These are phyloP conservation scores for Leptatherina wallacei DNA, from an alignment of 2,797 vertebrate genomes.

Conservation along the genomic window DNA sequence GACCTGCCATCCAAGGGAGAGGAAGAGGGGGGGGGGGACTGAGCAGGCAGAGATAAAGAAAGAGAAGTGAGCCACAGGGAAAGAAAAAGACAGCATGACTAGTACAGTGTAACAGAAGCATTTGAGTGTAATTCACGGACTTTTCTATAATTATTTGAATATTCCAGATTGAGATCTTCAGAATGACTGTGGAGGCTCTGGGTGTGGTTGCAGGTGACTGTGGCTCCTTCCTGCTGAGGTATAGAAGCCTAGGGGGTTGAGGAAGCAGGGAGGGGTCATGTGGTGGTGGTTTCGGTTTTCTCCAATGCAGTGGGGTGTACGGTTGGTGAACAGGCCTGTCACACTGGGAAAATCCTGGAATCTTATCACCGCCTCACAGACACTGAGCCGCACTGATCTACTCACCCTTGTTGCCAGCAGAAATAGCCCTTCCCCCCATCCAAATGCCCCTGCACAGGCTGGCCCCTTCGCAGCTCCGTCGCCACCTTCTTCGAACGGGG, in stretches of 20 bases:
- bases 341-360: constrained; percentile 87
- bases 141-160: constrained; percentile 24
- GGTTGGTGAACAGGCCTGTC: constrained; percentile 84
- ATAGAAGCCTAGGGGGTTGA: constrained; percentile 43
- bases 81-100: constrained; percentile 54
- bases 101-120: constrained; percentile 16
- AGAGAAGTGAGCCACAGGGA: constrained; percentile 71
- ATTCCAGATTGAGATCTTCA: constrained; percentile 27
- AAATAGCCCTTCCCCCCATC: constrained; percentile 79
- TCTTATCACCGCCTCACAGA: constrained; percentile 87
- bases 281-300: constrained; percentile 53
- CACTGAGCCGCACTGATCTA: constrained; percentile 85
- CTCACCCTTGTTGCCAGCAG: constrained; percentile 84
- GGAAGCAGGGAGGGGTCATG: constrained; percentile 52
- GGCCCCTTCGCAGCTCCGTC: constrained; percentile 69
- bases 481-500: constrained; percentile 65
- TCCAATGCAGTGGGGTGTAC: constrained; percentile 70
- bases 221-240: constrained; percentile 53
- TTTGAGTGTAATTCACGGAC: constrained; percentile 21
- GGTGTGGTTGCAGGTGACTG: constrained; percentile 70
- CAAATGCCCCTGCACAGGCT: constrained; percentile 73
- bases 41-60: constrained; percentile 77
- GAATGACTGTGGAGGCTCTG: constrained; percentile 18
- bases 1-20: constrained; percentile 84
- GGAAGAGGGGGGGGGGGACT: constrained; percentile 49